phyloP scores from a whole-genome alignment of 2,797 vertebrate species.

The Myiothlypis coronata region DNA sequence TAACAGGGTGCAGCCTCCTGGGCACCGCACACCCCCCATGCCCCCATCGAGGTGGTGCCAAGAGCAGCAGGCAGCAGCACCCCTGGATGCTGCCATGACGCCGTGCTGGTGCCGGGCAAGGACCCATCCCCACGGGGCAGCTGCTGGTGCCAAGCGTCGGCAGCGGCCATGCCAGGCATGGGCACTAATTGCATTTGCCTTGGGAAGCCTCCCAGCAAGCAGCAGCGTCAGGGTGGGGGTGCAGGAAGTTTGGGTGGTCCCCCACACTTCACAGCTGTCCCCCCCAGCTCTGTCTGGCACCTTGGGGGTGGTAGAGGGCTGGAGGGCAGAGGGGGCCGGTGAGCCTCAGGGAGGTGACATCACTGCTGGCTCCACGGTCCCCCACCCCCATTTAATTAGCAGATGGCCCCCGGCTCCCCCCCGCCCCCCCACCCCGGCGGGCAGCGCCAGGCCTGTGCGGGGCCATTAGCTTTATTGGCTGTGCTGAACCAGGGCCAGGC shows the following conservation, averaged over 20 bases:
- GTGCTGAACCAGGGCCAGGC: slow-evolving; percentile 25
- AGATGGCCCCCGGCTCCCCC: neutral
- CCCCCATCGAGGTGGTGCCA: neutral
- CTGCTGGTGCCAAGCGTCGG: neutral
- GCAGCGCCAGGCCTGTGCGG: slow-evolving; percentile 29
- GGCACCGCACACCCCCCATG: fast-evolving
- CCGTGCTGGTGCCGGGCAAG: neutral
- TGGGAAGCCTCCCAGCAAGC: neutral
- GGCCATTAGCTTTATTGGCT: slow-evolving; percentile 62
- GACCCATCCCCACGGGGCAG: neutral
- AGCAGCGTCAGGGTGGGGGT: neutral
- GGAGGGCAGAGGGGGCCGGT: neutral
- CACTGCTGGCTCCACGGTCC: neutral
- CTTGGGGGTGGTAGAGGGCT: neutral
- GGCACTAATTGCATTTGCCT: slow-evolving; percentile 3
- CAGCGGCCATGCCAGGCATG: neutral
- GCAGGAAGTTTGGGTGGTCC: neutral
- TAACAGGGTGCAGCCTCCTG: fast-evolving
- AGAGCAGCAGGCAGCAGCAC: neutral
- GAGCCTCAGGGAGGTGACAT: neutral
- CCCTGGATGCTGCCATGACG: neutral
- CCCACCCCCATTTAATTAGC: slow-evolving; percentile 45
- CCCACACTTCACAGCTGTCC: neutral
- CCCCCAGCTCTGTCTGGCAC: neutral
- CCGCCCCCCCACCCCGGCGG: neutral